Conservation (phyloP, 2,113 vertebrate species). For the Tachycineta bicolor region DNA sequence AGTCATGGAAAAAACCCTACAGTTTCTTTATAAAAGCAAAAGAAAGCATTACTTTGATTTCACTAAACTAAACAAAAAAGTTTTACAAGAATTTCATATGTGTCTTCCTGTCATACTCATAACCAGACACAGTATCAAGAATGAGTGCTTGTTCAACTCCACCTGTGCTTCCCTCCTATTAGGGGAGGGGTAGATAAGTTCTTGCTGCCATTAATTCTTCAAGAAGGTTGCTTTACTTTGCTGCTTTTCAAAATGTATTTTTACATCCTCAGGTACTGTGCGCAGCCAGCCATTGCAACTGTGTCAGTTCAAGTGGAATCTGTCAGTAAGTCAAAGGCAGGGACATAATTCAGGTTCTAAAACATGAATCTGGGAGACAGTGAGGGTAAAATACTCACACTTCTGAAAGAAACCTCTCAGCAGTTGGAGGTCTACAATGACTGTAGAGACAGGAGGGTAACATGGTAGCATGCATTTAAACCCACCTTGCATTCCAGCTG, state of each 20-base stretch:
- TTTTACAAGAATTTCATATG: not conserved
- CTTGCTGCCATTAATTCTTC: conserved; percentile 67
- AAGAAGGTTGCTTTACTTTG: conserved; percentile 64
- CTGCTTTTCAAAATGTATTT: conserved; percentile 68
- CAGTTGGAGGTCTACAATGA: not conserved
- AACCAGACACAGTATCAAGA: not conserved
- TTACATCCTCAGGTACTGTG: conserved; percentile 68
- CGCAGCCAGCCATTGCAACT: conserved; percentile 72
- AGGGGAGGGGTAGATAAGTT: conserved; percentile 63
- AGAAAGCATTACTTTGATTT: not conserved
- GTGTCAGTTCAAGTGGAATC: conserved; percentile 70
- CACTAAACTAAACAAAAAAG: not conserved
- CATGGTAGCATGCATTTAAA: not conserved
- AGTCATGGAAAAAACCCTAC: conserved; percentile 16
- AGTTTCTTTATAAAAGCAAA: conserved; percentile 5
- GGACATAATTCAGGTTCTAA: not conserved
- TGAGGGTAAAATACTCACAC: not conserved
- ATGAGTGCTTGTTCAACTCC: not conserved
- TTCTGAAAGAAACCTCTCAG: not conserved
- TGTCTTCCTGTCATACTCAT: not conserved
- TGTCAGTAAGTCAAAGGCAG: not conserved
- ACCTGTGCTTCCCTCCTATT: conserved; percentile 25
- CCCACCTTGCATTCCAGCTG: not conserved
- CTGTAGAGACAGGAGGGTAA: not conserved
- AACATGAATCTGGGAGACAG: not conserved